phyloP scores from a whole-genome alignment of 2,888 invertebrate species.

The Sinopyrophorus schimmeli region DNA sequence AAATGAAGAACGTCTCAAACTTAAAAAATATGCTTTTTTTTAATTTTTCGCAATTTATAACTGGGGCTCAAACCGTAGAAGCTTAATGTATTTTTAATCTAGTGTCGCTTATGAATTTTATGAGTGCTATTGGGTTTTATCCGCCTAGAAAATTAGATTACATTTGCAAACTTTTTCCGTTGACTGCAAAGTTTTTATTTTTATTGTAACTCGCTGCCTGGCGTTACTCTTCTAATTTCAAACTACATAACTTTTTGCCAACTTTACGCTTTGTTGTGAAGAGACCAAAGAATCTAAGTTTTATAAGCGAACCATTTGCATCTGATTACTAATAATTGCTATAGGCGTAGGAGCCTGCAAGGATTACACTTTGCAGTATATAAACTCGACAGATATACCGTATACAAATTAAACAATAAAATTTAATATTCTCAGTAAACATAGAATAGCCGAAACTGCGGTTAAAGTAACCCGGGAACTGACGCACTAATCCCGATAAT shows the following conservation, averaged over 20 bases:
- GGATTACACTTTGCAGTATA: conserved; percentile 42
- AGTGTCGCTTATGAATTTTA: conserved; percentile 26
- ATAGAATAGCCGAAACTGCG: conserved; percentile 42
- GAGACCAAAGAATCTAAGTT: too few relatives aligned
- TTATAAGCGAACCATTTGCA: too few relatives aligned
- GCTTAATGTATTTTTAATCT: conserved; percentile 30
- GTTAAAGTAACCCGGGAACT: conserved; percentile 45
- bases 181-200: not conserved
- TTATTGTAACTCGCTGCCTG: too few relatives aligned
- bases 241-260: too few relatives aligned
- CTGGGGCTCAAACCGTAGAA: conserved; percentile 12
- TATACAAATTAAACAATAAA: conserved; percentile 49
- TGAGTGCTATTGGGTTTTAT: conserved; percentile 24
- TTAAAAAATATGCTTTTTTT: too few relatives aligned
- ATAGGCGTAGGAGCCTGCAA: too few relatives aligned
- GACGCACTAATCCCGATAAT: conserved; percentile 45
- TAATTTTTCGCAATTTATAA: too few relatives aligned
- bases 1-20: too few relatives aligned
- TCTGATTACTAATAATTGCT: too few relatives aligned
- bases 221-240: too few relatives aligned
- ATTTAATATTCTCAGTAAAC: conserved; percentile 48
- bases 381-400: conserved; percentile 38
- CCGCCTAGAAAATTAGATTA: conserved; percentile 23
- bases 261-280: too few relatives aligned
- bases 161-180: conserved; percentile 16